A percentile compares a stretch with the other conserved stretches of the same genome.
These are phyloP conservation scores for Onchidella celtica DNA, from an alignment of 2,888 invertebrate genomes.

Conservation along the genomic window DNA sequence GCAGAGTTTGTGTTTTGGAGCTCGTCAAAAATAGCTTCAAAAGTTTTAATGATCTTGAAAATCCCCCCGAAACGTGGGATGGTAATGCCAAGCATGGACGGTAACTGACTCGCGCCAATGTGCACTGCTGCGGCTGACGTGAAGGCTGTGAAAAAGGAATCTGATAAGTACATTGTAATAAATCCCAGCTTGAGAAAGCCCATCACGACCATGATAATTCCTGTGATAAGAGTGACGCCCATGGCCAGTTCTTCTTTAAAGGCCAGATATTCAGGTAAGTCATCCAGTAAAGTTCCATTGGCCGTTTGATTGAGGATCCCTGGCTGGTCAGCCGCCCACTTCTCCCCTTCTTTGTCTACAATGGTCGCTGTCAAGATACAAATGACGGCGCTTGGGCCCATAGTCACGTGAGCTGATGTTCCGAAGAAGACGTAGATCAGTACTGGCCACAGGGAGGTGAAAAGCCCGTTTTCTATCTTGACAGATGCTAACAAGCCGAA, in stretches of 20 bases:
- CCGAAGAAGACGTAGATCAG: conserved; percentile 74
- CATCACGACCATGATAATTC: conserved; percentile 71
- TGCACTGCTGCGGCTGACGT: conserved; percentile 76
- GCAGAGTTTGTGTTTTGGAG: conserved; percentile 67
- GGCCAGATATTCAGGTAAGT: conserved; percentile 69
- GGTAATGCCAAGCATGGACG: conserved; percentile 72
- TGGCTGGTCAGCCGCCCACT: conserved; percentile 57
- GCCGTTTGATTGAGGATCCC: conserved; percentile 52
- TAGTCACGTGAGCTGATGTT: conserved; percentile 72
- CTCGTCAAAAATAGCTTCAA: conserved; percentile 68
- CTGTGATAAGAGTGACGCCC: conserved; percentile 69
- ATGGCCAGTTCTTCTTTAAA: conserved; percentile 71
- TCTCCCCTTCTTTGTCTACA: conserved; percentile 54
- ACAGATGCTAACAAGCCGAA: conserved; percentile 72
- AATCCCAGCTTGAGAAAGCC: conserved; percentile 76
- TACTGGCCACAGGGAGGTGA: conserved; percentile 74
- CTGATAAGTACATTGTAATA: conserved; percentile 77
- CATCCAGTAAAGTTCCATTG: conserved; percentile 55
- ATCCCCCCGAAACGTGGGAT: conserved; percentile 66
- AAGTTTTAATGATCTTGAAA: conserved; percentile 72
- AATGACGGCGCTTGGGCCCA: conserved; percentile 76
- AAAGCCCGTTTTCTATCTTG: conserved; percentile 73
- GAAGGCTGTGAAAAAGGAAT: conserved; percentile 77
- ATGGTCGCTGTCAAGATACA: conserved; percentile 73
- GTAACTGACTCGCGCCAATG: conserved; percentile 76